Base-by-base conservation (phyloP, 2,113 vertebrate genomes). In the Rattus rattus region DNA sequence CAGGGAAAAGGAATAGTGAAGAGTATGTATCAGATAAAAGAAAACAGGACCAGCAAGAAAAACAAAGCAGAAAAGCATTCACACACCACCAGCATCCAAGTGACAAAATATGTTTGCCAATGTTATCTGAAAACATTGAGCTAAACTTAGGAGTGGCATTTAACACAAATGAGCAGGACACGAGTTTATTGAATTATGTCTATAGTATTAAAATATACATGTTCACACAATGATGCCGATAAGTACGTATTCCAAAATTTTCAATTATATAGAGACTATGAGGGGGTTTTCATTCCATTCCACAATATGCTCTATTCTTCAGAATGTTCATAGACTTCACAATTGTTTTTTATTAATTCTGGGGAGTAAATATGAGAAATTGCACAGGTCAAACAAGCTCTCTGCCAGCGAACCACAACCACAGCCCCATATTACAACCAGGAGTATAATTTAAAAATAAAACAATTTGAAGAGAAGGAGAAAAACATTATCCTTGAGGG, bases 391-490 rank as follows among this genome's bases (percentile, higher is more conserved):
- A 52, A 24, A 24, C 14, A 72, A 61, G 6, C 7, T 28, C 16
- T 81, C 1, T 59, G 80, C 39, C 33, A 61, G 3, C 61, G 22
- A 80, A 43, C 14, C n/a, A n/a, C 39, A 61, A 6, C 39, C 22
- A 43, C 0, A 70, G 30, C 10, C 28, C 3, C 13, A 47, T 61
- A 70, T 80, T 88, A 39, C 1, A 91, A 83, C 11, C 30, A 90
- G 93, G 49, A 17, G 92, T 63, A 30, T 56, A 88, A 94, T 5
- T 39, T 92, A 80, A 8, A 73, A 95, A 80, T 97, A 75, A 97
- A 93, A 39, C 59, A 65, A 54, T 54, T 65, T 75, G 52, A 20
- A 20, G 70, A 39, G 10, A 26, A 65, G 5, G 9, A 77, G 19
- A 89, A 33, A 83, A 70, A 67, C n/a, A 79, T 81, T 95, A 13